Evolutionary conservation across 2,888 invertebrate species (phyloP).

Genomic region (Ditylenchus weischeri): DNA sequence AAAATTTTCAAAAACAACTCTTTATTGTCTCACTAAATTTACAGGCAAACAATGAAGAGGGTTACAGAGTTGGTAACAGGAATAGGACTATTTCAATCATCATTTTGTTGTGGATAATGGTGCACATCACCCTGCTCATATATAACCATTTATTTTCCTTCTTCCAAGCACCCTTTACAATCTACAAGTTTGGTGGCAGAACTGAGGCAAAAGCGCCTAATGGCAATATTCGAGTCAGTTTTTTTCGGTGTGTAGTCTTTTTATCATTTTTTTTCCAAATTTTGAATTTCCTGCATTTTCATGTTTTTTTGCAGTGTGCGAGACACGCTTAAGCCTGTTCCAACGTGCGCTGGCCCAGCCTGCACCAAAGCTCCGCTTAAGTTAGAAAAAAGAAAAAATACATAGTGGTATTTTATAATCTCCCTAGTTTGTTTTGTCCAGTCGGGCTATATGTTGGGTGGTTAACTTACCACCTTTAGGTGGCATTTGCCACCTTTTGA

Average conservation of each 20-base stretch:
- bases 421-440: too few species aligned
- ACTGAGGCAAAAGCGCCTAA: neutral
- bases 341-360: too few species aligned
- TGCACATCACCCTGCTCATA: slow-evolving; percentile 28
- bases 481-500: too few species aligned
- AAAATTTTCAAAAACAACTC: neutral
- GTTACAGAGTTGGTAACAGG: slow-evolving; percentile 48
- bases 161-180: slow-evolving; percentile 24
- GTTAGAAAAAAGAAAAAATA: too few species aligned
- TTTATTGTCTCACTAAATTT: slow-evolving; percentile 17
- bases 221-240: slow-evolving; percentile 13
- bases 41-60: slow-evolving; percentile 38
- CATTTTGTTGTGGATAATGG: slow-evolving; percentile 39
- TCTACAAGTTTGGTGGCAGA: slow-evolving; percentile 8
- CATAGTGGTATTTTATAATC: too few species aligned
- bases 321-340: too few species aligned
- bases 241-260: neutral
- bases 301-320: too few species aligned
- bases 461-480: too few species aligned
- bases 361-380: too few species aligned
- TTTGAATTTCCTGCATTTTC: too few species aligned
- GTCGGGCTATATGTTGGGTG: too few species aligned
- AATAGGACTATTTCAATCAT: slow-evolving; percentile 43
- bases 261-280: too few species aligned
- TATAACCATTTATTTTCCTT: slow-evolving; percentile 39